These are phyloP conservation scores for Luehdorfia chinensis DNA, from an alignment of 1,140 invertebrate genomes.

Conservation along the genomic window DNA sequence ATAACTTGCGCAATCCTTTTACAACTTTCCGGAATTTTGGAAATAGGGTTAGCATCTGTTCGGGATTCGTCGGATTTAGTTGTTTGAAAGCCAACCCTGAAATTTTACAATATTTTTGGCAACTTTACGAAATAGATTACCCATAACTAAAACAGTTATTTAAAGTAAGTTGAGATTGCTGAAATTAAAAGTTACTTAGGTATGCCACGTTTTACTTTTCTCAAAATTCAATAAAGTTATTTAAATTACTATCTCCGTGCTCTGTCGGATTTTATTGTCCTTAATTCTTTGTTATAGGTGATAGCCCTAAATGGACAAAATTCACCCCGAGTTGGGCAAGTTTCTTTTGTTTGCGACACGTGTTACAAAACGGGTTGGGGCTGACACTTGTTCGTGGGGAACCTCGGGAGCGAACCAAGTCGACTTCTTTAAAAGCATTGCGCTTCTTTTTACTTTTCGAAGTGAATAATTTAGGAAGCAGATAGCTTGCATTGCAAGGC, in stretches of 20 bases:
- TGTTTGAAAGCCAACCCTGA: neutral
- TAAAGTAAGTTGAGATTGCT: no score
- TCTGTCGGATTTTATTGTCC: no score
- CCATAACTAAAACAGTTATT: no score
- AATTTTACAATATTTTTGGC: no score
- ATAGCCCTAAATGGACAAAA: no score
- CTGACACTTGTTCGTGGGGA: slow-evolving; percentile 63
- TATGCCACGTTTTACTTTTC: no score
- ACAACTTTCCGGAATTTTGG: slow-evolving; percentile 12
- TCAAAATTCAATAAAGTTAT: no score
- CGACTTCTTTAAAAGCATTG: slow-evolving; percentile 43
- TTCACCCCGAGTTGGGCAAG: slow-evolving; percentile 52
- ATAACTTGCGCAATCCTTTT: slow-evolving; percentile 75
- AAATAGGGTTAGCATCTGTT: slow-evolving; percentile 12
- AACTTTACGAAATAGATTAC: no score
- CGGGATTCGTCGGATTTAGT: no score
- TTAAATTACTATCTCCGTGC: no score
- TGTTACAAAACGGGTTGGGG: slow-evolving; percentile 73
- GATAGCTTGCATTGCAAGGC: slow-evolving; percentile 28
- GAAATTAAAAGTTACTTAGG: no score
- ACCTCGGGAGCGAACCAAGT: slow-evolving; percentile 45
- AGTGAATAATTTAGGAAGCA: slow-evolving; percentile 34
- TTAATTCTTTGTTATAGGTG: no score
- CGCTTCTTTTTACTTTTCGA: slow-evolving; percentile 38
- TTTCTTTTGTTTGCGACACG: slow-evolving; percentile 75